Evolutionary conservation across 2,113 vertebrate species (phyloP), one percentile per base, ranked within the genome.

Genomic region (Triplophysa tibetana): DNA sequence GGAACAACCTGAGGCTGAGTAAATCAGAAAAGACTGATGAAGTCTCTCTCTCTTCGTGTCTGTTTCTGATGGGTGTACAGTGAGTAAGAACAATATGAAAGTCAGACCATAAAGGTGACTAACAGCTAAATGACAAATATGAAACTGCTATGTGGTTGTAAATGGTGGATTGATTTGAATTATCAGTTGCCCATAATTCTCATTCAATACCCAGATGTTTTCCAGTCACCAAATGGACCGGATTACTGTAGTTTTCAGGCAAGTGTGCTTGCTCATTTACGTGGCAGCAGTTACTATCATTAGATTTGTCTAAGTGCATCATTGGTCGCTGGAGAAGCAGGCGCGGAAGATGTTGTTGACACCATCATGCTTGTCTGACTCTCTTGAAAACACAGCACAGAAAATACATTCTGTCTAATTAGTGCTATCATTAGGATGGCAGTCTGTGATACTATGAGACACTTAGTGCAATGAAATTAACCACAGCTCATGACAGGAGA

Each of bases 301-400:
- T 70, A 75, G 62, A 81, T 85, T 72, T 77, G 66, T 81, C 66
- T 77, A 48, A 83, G 81, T 78, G 84, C 77, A 70, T 70, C 63
- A 70, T 26, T 63, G 61, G 58, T 41, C 29, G 54, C 72, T 29
- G 80, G 75, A 78, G 75, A 74, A 50, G 60, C 23, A 81, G 78
- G 67, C 73, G 45, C 68, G 43, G 26, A 77, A 58, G 41, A 79
- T 48, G 66, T 76, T 85, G 81, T 38, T 26, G 54, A 75, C 21
- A 21, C 82, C 82, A 88, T 82, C 79, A 87, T 88, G 89, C 85
- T 84, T 90, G 87, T 90, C 89, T 89, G 88, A 82, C 54, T 87
- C 66, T 70, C 33, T n/a, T 69, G 86, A 89, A 81, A 84, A 80
- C 75, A 24, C 38, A 61, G 8, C 45, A 43, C 23, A 68, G 8